Evolutionary conservation across 2,113 vertebrate species (phyloP).

Genomic region (Halcyon senegalensis): DNA sequence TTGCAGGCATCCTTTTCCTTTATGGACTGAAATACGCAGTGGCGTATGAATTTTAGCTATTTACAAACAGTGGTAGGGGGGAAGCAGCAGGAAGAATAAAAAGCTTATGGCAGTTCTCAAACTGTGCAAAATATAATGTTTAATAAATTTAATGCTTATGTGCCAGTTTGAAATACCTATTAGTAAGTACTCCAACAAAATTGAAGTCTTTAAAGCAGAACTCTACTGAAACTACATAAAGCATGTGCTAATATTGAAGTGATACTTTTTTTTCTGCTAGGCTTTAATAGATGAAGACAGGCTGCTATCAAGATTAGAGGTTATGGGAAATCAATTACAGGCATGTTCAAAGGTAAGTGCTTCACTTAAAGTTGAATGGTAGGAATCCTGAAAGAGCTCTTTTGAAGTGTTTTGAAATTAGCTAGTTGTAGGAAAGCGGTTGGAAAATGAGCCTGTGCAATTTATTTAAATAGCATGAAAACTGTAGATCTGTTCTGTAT

Average conservation of each 20-base stretch:
- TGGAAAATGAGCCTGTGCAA: neutral
- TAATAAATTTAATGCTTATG: neutral
- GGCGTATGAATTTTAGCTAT: neutral
- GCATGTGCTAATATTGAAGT: neutral
- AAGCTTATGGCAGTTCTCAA: neutral
- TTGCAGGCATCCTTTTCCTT: conserved; percentile 1
- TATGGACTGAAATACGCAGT: neutral
- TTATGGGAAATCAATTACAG: conserved; percentile 98
- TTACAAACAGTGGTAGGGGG: neutral
- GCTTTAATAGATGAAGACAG: conserved; percentile 99
- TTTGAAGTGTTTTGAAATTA: neutral
- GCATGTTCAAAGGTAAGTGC: conserved; percentile 92
- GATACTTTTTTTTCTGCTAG: conserved; percentile 71
- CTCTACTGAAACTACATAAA: neutral
- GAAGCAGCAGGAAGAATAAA: neutral
- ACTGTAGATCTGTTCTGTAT: neutral
- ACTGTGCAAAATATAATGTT: neutral
- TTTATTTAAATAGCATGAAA: neutral
- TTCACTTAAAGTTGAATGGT: neutral
- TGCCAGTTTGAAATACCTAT: neutral
- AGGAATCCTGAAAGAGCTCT: neutral
- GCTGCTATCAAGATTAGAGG: conserved; percentile 94
- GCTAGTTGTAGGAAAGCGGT: neutral
- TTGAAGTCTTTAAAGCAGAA: neutral
- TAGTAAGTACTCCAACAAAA: neutral